Conservation (phyloP, 2,113 vertebrate genomes). For the Sorex fumeus region DNA sequence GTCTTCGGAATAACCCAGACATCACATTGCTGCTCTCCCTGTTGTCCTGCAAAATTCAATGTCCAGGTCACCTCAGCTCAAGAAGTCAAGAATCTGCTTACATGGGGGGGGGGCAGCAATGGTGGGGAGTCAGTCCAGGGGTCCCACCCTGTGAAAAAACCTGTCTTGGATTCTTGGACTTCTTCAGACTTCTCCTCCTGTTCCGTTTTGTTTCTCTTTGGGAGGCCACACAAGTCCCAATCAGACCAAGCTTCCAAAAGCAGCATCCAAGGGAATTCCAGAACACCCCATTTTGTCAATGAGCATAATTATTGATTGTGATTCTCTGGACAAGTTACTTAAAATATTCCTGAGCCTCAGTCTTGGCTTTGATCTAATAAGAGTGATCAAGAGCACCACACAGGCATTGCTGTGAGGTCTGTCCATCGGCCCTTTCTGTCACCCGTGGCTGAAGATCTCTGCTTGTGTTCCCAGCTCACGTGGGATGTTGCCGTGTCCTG, state of each 20-base stretch:
- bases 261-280: slow-evolving; percentile 11
- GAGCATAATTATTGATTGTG: slow-evolving; percentile 22
- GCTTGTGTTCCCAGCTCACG: too few species aligned
- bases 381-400: slow-evolving; percentile 16
- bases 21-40: not conserved
- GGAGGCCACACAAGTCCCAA: not conserved
- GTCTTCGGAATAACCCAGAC: not conserved
- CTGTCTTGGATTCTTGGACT: not conserved
- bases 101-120: not conserved
- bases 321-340: slow-evolving; percentile 28
- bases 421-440: not conserved
- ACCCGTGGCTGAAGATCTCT: too few species aligned
- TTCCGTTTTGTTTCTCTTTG: slow-evolving; percentile 18
- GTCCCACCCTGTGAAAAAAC: not conserved
- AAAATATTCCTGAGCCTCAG: slow-evolving; percentile 33
- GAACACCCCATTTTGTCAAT: not conserved
- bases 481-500: too few species aligned
- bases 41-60: slow-evolving; percentile 36
- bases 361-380: slow-evolving; percentile 20
- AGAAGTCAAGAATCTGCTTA: not conserved
- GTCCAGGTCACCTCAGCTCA: not conserved
- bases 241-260: not conserved
- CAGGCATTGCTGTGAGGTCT: slow-evolving; percentile 28
- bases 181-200: not conserved
- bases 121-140: not conserved